Base-by-base conservation (phyloP, 2,113 vertebrate species). In the Collichthys lucidus region DNA sequence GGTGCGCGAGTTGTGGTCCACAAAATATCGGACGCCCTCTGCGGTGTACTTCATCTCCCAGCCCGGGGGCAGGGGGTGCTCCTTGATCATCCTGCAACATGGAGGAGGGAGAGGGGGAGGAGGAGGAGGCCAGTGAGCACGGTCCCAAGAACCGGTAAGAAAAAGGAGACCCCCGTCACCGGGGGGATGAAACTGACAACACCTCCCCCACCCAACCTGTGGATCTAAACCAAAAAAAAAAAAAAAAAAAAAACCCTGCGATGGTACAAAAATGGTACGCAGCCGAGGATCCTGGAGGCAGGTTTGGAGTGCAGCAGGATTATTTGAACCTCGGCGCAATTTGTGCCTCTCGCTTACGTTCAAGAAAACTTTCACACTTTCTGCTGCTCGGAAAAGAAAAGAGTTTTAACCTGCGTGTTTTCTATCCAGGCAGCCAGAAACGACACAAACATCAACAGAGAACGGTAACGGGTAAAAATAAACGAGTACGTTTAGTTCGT, bases 21-120 rank as follows among this genome's bases (percentile, higher is more conserved):
- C 98, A 3, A 99, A n/a, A 94, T 99, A 99, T 65, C 97, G 95
- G 77, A 99, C 97, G 1, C 98, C 97, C 93, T 99, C 98, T 0
- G 96, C 96, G 3, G 98, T 99, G 92, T 98, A 99, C 88, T 99
- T 99, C 98, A 99, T 99, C 95, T 99, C 98, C 98, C 98, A 99
- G 82, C 98, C 98, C 0, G 98, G 97, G 0, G 98, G 98, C 92
- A 99, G 91, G 0, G 98, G 97, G 20, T 97, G 96, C 89, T 99
- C 98, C 95, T 99, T 98, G 93, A 99, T 97, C 98, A 99, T 98
- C 94, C 98, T 99, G 94, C 56, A 79, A 80, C 89, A 91, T 89
- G 92, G 91, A 92, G 89, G 90, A 91, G 90, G 92, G 91, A 92
- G 89, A 91, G 88, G 88, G 92, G 88, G 88, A 91, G 88, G 35